Evolutionary conservation across 1,140 invertebrate species (phyloP), one percentile per base, ranked within the genome.

Genomic region (Zaprionus davidi): DNA sequence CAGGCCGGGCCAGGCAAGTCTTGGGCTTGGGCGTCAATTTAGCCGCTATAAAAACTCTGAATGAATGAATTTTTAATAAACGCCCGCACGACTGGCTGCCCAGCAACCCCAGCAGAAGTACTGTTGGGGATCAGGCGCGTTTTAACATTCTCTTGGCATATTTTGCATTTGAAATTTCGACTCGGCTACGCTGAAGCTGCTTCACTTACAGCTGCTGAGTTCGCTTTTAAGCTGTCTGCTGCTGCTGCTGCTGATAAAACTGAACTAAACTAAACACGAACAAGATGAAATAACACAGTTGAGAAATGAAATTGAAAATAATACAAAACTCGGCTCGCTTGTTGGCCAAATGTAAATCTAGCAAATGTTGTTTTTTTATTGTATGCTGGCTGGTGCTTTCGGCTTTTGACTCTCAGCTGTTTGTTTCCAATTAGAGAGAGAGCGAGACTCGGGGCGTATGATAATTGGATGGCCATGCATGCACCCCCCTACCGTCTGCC

Each of bases 31-130:
- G 62, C 76, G 64, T 69, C 75, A 63, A 78, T 81, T 81, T 84
- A 64, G 41, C 20, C 56, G 66, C 82, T 75, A 86, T 73, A 86
- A 86, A 85, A 86, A 82, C 72, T 71, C 68, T 55, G 70, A 87
- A 82, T 80, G 81, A 78, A 82, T 82, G 83, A 86, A 86, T 86
- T 87, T 86, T 82, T 82, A 87, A 86, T 82, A 86, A 87, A 86
- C 58, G 67, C 60, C 58, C 65, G 77, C 63, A 62, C 59, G 59
- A 63, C 57, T 49, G 55, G 20, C 66, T 22, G 46, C 20, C 20
- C 20, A 22, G 20, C 24, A 26, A 13, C 17, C 17, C 49, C 17
- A 53, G 15, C 5, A 28, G 53, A 26, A 17, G 53, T n/a, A 13
- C 41, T 17, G 41, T n/a, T 41, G 46, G 46, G 38, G n/a, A 22